phyloP scores from a whole-genome alignment of 2,888 invertebrate genomes.

The Tenthredo amoena region DNA sequence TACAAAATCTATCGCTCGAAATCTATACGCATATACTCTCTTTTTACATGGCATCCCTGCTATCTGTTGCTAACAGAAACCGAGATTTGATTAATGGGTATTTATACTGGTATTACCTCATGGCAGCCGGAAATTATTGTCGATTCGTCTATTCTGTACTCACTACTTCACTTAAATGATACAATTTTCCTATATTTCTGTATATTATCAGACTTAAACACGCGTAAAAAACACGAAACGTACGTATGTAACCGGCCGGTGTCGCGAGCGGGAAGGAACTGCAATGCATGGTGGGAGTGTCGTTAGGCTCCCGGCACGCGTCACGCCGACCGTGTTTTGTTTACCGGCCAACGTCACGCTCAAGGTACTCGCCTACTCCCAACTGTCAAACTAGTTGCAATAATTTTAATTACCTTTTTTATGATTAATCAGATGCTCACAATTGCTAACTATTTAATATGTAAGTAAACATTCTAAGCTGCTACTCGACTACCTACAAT shows the following conservation, averaged over 20 bases:
- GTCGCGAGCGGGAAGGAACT: slow-evolving; percentile 1
- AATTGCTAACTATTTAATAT: background rate
- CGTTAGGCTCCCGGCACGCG: background rate
- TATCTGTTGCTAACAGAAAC: background rate
- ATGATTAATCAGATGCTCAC: background rate
- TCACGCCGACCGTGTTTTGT: background rate
- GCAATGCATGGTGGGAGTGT: background rate
- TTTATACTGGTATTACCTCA: background rate
- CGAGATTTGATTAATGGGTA: background rate
- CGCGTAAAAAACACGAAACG: background rate
- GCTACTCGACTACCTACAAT: background rate
- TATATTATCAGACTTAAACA: background rate
- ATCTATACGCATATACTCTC: background rate
- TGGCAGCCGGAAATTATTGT: background rate
- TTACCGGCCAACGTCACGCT: background rate
- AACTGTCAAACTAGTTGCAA: background rate
- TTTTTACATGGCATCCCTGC: background rate
- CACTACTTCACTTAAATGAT: background rate
- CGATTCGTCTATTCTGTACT: background rate
- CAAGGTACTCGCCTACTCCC: background rate
- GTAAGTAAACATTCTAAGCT: background rate
- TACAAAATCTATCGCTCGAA: background rate
- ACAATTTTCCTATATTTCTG: background rate
- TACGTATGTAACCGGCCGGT: background rate
- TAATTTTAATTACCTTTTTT: background rate